A percentile compares a stretch with the other conserved stretches of the same genome.
Evolutionary conservation across 2,113 vertebrate genomes (phyloP).

Genomic region (Accipiter cooperii): DNA sequence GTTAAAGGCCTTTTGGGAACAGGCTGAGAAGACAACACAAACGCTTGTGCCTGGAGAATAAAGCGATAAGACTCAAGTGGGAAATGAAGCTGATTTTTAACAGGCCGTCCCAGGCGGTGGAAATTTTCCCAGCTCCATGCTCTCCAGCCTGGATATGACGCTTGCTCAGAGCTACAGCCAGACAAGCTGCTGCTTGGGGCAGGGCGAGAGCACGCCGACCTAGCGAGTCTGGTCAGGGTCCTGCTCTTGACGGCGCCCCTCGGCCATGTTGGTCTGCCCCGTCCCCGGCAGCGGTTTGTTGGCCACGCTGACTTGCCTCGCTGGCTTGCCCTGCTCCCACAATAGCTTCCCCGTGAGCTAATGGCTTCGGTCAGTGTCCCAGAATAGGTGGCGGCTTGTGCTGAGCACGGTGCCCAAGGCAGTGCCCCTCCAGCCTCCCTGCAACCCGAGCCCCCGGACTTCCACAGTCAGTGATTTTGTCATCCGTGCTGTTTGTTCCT

Average conservation of each 20-base stretch:
- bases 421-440: neutral
- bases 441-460: neutral
- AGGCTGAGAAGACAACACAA: neutral
- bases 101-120: neutral
- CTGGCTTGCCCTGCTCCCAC: neutral
- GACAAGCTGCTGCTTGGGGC: accelerated
- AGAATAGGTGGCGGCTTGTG: neutral
- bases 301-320: neutral
- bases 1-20: neutral
- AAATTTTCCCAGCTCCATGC: neutral
- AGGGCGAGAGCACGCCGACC: accelerated
- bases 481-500: neutral
- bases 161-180: neutral
- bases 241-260: accelerated
- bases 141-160: accelerated
- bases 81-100: neutral
- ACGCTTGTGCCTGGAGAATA: neutral
- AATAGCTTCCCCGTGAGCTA: neutral
- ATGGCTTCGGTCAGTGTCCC: neutral
- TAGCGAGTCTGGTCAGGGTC: neutral
- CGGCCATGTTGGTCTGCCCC: accelerated
- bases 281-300: neutral
- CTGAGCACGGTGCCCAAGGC: neutral
- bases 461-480: neutral
- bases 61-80: neutral